A percentile compares a stretch with the other conserved stretches of the same genome.
phyloP scores from a whole-genome alignment of 2,113 vertebrate genomes.

The Sebastes schlegelii region DNA sequence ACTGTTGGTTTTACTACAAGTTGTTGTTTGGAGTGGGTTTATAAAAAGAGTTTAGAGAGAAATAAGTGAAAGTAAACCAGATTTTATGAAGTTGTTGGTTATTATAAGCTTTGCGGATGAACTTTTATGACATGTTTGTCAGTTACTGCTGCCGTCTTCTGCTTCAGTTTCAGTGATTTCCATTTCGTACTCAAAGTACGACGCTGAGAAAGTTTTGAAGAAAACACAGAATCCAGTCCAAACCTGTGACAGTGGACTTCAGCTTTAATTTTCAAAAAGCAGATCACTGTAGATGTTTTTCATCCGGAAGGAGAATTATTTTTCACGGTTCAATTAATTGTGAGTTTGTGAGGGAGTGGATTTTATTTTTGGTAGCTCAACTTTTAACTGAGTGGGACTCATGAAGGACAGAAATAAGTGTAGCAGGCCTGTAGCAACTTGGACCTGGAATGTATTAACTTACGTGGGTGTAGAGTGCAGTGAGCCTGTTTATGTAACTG shows the following conservation, averaged over 20 bases:
- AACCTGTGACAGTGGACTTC: background rate
- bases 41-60: background rate
- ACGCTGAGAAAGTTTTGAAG: background rate
- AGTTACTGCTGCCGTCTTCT: background rate
- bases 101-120: conserved; percentile 9
- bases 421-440: background rate
- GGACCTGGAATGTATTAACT: conserved; percentile 15
- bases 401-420: conserved; percentile 2
- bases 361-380: background rate
- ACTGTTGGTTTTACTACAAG: background rate
- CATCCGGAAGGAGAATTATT: background rate
- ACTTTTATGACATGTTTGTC: conserved; percentile 1
- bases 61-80: conserved; percentile 13
- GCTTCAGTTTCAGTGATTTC: background rate
- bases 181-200: background rate
- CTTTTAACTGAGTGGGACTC: background rate
- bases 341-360: background rate
- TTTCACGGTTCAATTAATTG: conserved; percentile 4
- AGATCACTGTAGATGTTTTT: background rate
- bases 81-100: conserved; percentile 19
- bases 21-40: conserved; percentile 4
- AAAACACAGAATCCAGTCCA: background rate
- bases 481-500: background rate
- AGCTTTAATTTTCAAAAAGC: background rate
- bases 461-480: background rate